Conservation (phyloP, 2,797 vertebrate species). For the Bradypodion ventrale region DNA sequence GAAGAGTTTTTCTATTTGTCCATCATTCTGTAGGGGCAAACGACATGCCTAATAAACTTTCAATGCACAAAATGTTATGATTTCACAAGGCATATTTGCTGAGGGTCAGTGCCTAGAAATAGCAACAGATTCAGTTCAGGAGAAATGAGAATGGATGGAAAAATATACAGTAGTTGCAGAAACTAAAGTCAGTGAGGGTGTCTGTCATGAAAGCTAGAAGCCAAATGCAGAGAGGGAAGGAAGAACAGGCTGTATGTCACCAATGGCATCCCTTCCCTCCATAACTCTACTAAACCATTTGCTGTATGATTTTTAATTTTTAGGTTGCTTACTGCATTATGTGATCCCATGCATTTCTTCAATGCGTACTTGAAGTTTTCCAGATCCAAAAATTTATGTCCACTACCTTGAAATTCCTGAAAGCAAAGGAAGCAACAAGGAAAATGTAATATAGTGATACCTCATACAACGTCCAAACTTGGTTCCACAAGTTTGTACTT, state of each 20-base stretch:
- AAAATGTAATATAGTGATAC: background rate
- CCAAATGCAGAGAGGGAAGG: background rate
- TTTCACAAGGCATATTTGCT: background rate
- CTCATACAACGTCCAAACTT: no score
- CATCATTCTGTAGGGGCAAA: slow-evolving; percentile 68
- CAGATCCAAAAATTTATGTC: slow-evolving; percentile 68
- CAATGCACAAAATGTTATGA: background rate
- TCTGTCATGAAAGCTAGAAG: background rate
- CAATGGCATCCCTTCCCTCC: background rate
- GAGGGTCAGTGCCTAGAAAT: background rate
- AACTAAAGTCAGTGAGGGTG: background rate
- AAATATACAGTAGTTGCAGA: background rate
- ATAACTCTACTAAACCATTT: background rate
- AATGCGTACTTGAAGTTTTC: slow-evolving; percentile 74
- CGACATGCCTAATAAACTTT: background rate
- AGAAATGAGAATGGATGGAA: background rate
- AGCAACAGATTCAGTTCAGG: background rate
- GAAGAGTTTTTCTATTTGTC: slow-evolving; percentile 79
- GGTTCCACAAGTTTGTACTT: no score
- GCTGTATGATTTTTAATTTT: background rate
- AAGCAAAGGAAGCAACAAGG: slow-evolving; percentile 15
- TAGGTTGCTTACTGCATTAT: slow-evolving; percentile 65
- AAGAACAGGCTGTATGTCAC: background rate
- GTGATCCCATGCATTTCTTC: slow-evolving; percentile 75
- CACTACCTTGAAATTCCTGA: slow-evolving; percentile 74